Percentiles rank a stretch among this genome's conserved stretches.
Conservation (phyloP, 2,797 vertebrate genomes). For the Coregonus ussuriensis region DNA sequence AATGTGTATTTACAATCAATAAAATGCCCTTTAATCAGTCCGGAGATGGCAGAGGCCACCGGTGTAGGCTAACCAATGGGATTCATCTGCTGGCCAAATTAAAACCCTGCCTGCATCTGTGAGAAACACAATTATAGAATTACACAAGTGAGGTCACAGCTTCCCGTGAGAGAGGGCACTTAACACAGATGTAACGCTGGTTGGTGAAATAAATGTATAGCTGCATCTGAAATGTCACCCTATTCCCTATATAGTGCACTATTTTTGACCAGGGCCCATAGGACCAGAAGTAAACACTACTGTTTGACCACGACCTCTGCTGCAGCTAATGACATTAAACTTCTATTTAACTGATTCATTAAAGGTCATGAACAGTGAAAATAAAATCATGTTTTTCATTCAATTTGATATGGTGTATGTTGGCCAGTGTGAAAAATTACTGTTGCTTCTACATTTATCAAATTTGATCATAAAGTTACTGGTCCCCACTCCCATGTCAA, state of each 20-base stretch:
- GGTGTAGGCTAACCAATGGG: constrained; percentile 47
- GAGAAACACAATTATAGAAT: constrained; percentile 54
- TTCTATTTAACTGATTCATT: too few relatives aligned
- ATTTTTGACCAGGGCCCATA: constrained; percentile 15
- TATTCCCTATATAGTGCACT: not conserved
- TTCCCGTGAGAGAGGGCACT: constrained; percentile 47
- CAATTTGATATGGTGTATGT: too few relatives aligned
- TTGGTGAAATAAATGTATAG: constrained; percentile 6
- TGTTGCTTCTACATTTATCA: too few relatives aligned
- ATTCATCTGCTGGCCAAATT: constrained; percentile 63
- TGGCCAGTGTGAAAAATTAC: too few relatives aligned
- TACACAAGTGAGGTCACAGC: constrained; percentile 33
- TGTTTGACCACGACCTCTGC: too few relatives aligned
- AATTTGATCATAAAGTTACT: too few relatives aligned
- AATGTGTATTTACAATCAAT: constrained; percentile 68
- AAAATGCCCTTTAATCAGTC: constrained; percentile 60
- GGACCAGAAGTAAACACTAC: too few relatives aligned
- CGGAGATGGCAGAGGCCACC: constrained; percentile 54
- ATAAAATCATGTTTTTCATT: too few relatives aligned
- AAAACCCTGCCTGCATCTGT: constrained; percentile 42
- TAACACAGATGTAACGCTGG: constrained; percentile 28
- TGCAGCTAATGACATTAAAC: too few relatives aligned
- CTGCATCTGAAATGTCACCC: too few relatives aligned
- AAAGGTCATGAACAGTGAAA: too few relatives aligned
- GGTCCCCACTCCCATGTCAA: too few relatives aligned